These are phyloP conservation scores for Limonius californicus DNA, from an alignment of 1,140 invertebrate species.

Conservation along the genomic window DNA sequence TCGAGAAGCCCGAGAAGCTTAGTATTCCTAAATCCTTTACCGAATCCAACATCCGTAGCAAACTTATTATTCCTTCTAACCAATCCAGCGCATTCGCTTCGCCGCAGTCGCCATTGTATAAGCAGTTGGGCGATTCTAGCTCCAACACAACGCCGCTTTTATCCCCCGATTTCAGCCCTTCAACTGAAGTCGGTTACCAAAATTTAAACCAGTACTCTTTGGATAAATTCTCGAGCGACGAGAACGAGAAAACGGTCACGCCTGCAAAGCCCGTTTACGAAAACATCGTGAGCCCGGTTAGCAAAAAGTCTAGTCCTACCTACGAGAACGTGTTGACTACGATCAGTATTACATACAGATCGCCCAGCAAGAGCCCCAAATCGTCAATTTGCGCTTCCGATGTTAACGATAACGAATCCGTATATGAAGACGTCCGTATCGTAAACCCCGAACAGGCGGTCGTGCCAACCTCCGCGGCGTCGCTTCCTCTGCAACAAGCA, in stretches of 20 bases:
- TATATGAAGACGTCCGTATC: slow-evolving; percentile 53
- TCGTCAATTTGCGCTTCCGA: not conserved
- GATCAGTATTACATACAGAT: slow-evolving; percentile 65
- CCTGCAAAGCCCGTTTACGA: slow-evolving; percentile 5
- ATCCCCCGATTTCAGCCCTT: slow-evolving; percentile 18
- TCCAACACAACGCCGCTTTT: slow-evolving; percentile 35
- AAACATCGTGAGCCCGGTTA: not conserved
- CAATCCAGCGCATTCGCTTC: slow-evolving; percentile 28
- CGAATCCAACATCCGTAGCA: slow-evolving; percentile 33
- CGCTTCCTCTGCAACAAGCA: slow-evolving; percentile 53
- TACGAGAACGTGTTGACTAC: slow-evolving; percentile 51
- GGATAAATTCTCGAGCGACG: slow-evolving; percentile 39
- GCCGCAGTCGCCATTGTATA: slow-evolving; percentile 40
- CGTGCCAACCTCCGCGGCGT: slow-evolving; percentile 51
- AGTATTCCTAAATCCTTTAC: slow-evolving; percentile 39
- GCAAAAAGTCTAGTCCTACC: slow-evolving; percentile 17
- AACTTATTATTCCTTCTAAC: slow-evolving; percentile 21
- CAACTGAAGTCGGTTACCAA: slow-evolving; percentile 49
- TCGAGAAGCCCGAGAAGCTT: slow-evolving; percentile 24
- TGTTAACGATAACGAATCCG: slow-evolving; percentile 40
- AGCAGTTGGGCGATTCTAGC: slow-evolving; percentile 40
- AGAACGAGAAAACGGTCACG: slow-evolving; percentile 29
- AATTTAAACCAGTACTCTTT: slow-evolving; percentile 50
- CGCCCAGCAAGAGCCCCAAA: slow-evolving; percentile 47
- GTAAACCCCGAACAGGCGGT: slow-evolving; percentile 51